Percentiles rank a stretch among this genome's conserved stretches.
Evolutionary conservation across 1,140 invertebrate genomes (phyloP).

Genomic region (Lepidurus couesii): DNA sequence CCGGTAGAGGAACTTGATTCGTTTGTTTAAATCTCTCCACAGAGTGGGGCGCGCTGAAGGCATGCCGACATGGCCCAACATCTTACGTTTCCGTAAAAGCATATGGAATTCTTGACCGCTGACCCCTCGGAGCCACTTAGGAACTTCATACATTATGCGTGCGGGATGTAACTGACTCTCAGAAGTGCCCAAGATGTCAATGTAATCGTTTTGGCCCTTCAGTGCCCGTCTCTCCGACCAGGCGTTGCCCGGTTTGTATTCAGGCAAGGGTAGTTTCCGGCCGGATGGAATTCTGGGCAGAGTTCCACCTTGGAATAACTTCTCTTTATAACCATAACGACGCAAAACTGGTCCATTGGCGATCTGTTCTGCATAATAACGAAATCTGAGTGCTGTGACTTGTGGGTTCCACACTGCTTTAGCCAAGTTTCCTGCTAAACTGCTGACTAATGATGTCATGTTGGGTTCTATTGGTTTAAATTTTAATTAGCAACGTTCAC

Average conservation of each 20-base stretch:
- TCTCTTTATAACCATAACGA: slow-evolving; percentile 64
- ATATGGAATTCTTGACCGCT: slow-evolving; percentile 70
- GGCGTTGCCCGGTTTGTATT: slow-evolving; percentile 61
- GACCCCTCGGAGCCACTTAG: slow-evolving; percentile 77
- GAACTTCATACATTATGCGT: slow-evolving; percentile 73
- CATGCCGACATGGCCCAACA: slow-evolving; percentile 53
- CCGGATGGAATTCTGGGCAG: slow-evolving; percentile 54
- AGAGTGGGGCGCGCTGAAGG: slow-evolving; percentile 62
- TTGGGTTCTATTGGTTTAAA: not conserved
- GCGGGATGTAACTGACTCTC: slow-evolving; percentile 63
- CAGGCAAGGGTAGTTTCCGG: slow-evolving; percentile 56
- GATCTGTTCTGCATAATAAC: slow-evolving; percentile 63
- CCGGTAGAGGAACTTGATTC: slow-evolving; percentile 65
- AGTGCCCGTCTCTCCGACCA: slow-evolving; percentile 72
- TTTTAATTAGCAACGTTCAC: no score
- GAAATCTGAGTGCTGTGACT: slow-evolving; percentile 48
- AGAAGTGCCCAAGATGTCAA: slow-evolving; percentile 74
- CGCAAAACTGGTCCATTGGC: slow-evolving; percentile 54
- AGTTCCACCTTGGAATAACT: slow-evolving; percentile 57
- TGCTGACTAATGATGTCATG: not conserved
- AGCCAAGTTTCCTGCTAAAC: not conserved
- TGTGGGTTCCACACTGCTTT: slow-evolving; percentile 41
- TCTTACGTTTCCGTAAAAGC: slow-evolving; percentile 66
- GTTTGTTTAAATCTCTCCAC: slow-evolving; percentile 65
- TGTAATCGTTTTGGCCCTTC: slow-evolving; percentile 95